Evolutionary conservation across 2,113 vertebrate genomes (phyloP).

Genomic region (Jacana jacana): DNA sequence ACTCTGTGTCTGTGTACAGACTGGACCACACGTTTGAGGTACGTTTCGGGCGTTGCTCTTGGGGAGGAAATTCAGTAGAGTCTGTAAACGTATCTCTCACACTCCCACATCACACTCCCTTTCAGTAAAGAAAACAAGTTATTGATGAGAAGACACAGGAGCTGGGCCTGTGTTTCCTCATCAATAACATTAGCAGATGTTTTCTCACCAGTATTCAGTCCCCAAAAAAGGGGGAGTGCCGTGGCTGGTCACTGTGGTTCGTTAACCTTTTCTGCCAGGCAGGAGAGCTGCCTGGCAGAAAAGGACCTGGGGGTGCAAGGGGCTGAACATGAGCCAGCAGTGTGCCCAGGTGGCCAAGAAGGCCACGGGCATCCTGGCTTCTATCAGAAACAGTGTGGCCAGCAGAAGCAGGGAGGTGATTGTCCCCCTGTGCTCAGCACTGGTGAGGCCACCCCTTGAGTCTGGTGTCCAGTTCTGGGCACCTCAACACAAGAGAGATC

Average conservation of each 20-base stretch:
- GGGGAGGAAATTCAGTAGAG: background rate
- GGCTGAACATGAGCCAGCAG: no score
- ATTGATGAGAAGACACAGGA: background rate
- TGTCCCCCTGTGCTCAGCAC: no score
- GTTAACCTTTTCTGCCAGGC: background rate
- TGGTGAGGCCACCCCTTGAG: no score
- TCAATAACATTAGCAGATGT: background rate
- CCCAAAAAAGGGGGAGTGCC: background rate
- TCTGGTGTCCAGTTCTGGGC: no score
- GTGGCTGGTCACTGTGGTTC: background rate
- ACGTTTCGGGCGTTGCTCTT: slow-evolving; percentile 23
- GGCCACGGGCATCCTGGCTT: no score
- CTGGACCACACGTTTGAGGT: slow-evolving; percentile 98
- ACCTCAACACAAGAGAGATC: no score
- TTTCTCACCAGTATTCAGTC: background rate
- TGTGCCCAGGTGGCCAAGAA: no score
- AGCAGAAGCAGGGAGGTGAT: no score
- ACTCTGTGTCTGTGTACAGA: slow-evolving; percentile 95
- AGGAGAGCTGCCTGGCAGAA: no score
- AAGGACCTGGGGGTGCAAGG: no score
- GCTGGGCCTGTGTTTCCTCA: no score
- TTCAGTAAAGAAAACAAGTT: background rate
- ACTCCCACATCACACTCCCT: background rate
- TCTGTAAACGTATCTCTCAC: background rate
- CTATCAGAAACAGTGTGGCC: no score